phyloP scores from a whole-genome alignment of 2,113 vertebrate species.

The Phyllostomus hastatus region DNA sequence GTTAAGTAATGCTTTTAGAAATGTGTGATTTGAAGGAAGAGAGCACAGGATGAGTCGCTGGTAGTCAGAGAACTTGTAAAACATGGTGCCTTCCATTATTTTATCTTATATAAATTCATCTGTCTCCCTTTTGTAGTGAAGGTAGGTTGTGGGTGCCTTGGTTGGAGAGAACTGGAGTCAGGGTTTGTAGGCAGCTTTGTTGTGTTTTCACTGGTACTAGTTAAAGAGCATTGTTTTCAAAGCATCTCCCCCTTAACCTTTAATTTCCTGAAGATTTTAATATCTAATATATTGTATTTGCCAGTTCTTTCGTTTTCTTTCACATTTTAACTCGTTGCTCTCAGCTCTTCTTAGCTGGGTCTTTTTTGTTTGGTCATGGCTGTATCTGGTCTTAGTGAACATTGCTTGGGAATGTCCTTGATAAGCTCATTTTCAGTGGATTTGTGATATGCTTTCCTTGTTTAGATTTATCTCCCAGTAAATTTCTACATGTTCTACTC shows the following conservation, averaged over 20 bases:
- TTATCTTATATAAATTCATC: not conserved
- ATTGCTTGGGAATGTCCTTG: not conserved
- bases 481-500: not conserved
- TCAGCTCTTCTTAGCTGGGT: not conserved
- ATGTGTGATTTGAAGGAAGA: not conserved
- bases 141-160: not conserved
- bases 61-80: not conserved
- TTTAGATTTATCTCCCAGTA: not conserved
- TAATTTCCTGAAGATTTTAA: slow-evolving; percentile 21
- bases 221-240: not conserved
- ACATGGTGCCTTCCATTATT: not conserved
- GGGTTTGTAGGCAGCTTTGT: not conserved
- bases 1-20: slow-evolving; percentile 34
- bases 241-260: not conserved
- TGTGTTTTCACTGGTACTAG: not conserved
- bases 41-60: not conserved
- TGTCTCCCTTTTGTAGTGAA: not conserved
- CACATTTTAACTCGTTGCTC: not conserved
- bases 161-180: not conserved
- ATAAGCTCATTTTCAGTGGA: not conserved
- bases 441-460: not conserved
- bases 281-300: not conserved
- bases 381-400: not conserved
- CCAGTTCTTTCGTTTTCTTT: not conserved
- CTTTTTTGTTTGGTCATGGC: not conserved